These are phyloP conservation scores for Drosophila setosimentum DNA, from an alignment of 2,888 invertebrate species.

Conservation along the genomic window DNA sequence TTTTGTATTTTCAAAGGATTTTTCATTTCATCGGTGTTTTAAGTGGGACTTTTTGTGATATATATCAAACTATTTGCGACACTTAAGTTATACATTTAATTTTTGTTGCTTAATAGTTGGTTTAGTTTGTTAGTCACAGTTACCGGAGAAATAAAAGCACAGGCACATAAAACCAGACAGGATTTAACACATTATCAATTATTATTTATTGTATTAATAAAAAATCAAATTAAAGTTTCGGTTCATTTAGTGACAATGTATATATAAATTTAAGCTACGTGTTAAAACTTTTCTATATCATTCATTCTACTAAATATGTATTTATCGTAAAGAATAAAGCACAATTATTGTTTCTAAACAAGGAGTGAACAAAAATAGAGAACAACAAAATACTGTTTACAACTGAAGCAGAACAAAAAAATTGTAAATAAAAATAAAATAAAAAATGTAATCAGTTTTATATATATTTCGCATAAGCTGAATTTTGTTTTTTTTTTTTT, in stretches of 20 bases:
- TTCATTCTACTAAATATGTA: slow-evolving; percentile 37
- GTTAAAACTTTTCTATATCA: slow-evolving; percentile 46
- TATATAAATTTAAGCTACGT: slow-evolving; percentile 59
- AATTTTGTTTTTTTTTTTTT: not conserved
- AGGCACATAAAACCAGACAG: slow-evolving; percentile 48
- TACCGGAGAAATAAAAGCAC: slow-evolving; percentile 13
- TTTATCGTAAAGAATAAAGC: slow-evolving; percentile 50
- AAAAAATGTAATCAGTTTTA: slow-evolving; percentile 32
- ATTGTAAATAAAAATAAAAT: slow-evolving; percentile 14
- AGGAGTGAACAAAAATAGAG: slow-evolving; percentile 31
- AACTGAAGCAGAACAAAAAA: slow-evolving; percentile 52
- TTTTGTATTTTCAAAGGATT: slow-evolving; percentile 38
- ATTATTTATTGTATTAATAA: slow-evolving; percentile 62
- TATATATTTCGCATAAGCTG: slow-evolving; percentile 19
- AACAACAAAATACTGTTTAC: slow-evolving; percentile 71
- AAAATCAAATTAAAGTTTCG: slow-evolving; percentile 47
- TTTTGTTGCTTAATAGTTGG: slow-evolving; percentile 14
- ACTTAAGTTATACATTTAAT: slow-evolving; percentile 30
- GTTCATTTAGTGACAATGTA: slow-evolving; percentile 64
- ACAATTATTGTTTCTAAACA: slow-evolving; percentile 54
- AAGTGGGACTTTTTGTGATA: slow-evolving; percentile 13
- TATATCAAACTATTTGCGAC: slow-evolving; percentile 41
- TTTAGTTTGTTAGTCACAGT: slow-evolving; percentile 52
- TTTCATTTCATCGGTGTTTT: slow-evolving; percentile 34
- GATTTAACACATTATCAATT: slow-evolving; percentile 56